Evolutionary conservation across 92 coral and sea anemone species (phyloP), one percentile per base, ranked within the genome.

Genomic region (Montipora capitata): DNA sequence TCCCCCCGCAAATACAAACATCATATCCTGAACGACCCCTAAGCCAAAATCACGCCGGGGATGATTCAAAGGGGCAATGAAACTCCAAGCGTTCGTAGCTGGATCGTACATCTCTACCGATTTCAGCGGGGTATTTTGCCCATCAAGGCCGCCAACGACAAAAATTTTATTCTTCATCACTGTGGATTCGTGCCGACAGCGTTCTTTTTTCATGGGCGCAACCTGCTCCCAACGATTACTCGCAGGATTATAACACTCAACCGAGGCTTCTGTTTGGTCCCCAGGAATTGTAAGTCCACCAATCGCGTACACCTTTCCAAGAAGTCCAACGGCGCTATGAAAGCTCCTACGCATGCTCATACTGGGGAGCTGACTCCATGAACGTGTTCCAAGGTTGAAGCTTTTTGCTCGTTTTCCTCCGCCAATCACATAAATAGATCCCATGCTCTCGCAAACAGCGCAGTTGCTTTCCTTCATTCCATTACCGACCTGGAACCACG

Each of bases 271-370:
- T 0, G 95, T 80, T 77, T 80, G 81, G 63, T 94, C 93, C 9
- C 98, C 98, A 13, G 98, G 98, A 27, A 92, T 79, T 54, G 98
- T 94, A 41, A 89, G 77, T 48, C 98, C 96, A 44, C 98, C 97
- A 40, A 93, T 41, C 9, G 88, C 97, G 81, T 92, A 94, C 5
- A 94, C 92, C 63, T 90, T 94, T 10, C 90, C 92, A 64, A 89
- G 79, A 54, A 94, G 71, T 15, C 91, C 88, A 41, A 82, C 81
- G 38, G 80, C 87, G n/a, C 96, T 89, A 87, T 94, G 98, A 73
- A 74, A 92, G 77, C 93, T 90, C 43, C 98, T 88, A 18, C 98
- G 94, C 48, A 94, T 83, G 76, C 95, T 94, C 91, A 89, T 94
- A 3, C 78, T 51, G 0, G 98, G 98, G n/a, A 94, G 91, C n/a